A percentile compares a stretch with the other conserved stretches of the same genome.
Conservation (phyloP, 92 coral and sea anemone species). For the Galaxea fascicularis region DNA sequence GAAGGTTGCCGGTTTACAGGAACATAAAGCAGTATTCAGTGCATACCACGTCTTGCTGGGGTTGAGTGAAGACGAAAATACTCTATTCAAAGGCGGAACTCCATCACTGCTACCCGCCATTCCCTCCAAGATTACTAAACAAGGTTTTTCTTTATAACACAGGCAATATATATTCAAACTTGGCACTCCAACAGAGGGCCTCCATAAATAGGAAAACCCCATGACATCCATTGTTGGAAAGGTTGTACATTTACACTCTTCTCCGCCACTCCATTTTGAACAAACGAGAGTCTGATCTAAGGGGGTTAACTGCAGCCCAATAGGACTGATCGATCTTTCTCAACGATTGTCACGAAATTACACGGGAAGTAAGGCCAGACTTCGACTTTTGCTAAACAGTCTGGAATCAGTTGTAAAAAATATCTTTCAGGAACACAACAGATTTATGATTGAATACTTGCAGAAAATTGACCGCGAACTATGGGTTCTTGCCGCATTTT, state of each 20-base stretch:
- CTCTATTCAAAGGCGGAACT: not conserved
- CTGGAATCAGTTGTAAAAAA: too few species aligned
- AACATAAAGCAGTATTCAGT: conserved; percentile 24
- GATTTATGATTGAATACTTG: too few species aligned
- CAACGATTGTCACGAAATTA: too few species aligned
- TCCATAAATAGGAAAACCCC: not conserved
- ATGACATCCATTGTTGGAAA: not conserved
- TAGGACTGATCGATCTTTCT: too few species aligned
- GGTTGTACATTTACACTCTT: not conserved
- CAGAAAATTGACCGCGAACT: too few species aligned
- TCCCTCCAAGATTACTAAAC: not conserved
- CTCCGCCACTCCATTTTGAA: not conserved
- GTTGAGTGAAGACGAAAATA: conserved; percentile 22
- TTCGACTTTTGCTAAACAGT: too few species aligned
- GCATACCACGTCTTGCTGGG: conserved; percentile 31
- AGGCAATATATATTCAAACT: conserved; percentile 10
- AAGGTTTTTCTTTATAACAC: not conserved
- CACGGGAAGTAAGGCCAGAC: too few species aligned
- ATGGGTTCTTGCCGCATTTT: too few species aligned
- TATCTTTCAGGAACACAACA: too few species aligned
- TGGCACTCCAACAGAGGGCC: not conserved
- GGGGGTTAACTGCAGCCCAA: too few species aligned
- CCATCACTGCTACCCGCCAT: conserved; percentile 4
- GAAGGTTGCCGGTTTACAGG: conserved; percentile 1
- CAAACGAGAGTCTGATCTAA: too few species aligned